Evolutionary conservation across 2,888 invertebrate species (phyloP), one percentile per base, ranked within the genome.

Genomic region (Sphecodes monilicornis): DNA sequence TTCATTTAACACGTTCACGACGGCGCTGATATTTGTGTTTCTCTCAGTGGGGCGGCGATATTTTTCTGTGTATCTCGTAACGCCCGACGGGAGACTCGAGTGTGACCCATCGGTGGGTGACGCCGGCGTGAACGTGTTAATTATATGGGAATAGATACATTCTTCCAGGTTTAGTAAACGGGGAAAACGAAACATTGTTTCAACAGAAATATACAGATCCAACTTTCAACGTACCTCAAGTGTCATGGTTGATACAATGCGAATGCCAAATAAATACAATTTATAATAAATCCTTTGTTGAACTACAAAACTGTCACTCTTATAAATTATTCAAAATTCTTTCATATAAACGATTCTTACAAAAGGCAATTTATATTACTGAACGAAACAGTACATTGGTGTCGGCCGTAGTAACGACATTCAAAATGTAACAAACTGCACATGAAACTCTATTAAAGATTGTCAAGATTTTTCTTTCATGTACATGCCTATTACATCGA

Each of bases 91-190:
- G n/a, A n/a, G n/a, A n/a, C n/a, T n/a, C n/a, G n/a, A n/a, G n/a
- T n/a, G n/a, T n/a, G n/a, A n/a, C n/a, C n/a, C n/a, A n/a, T n/a
- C n/a, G n/a, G n/a, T n/a, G n/a, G n/a, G n/a, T n/a, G n/a, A n/a
- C n/a, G n/a, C n/a, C n/a, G n/a, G n/a, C n/a, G n/a, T n/a, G n/a
- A n/a, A n/a, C n/a, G n/a, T n/a, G n/a, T n/a, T n/a, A 50, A 84
- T 54, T 78, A 78, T 74, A 66, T 71, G 4, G 36, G 22, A 8
- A 41, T 75, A 70, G 57, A 54, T 50, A 84, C 78, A 78, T 32
- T 2, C 10, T n/a, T 41, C 0, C 6, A 36, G 16, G 29, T 60
- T 60, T 54, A 11, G n/a, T 54, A 54, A 54, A n/a, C 6, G n/a
- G n/a, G 11, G 8, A 32, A 16, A 32, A 8, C 1, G 29, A 18